Evolutionary conservation across 2,888 invertebrate species (phyloP).

Genomic region (Teleiodes luculella): DNA sequence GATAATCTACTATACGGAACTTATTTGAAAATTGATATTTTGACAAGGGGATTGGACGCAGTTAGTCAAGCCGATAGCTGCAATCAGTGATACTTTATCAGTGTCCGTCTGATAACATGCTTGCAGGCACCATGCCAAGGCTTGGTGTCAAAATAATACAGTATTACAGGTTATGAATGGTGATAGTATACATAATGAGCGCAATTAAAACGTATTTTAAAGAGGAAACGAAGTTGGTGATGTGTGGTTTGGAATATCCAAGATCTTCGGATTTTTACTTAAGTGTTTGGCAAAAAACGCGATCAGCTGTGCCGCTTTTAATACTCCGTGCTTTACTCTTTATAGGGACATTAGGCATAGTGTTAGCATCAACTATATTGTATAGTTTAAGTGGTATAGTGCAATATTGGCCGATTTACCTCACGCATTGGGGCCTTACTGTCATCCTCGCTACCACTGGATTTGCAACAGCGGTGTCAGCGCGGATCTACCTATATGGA

Average conservation of each 20-base stretch:
- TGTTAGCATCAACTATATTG: constrained; percentile 49
- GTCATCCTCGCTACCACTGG: constrained; percentile 51
- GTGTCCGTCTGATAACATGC: constrained; percentile 12
- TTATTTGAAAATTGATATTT: constrained; percentile 14
- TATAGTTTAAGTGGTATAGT: constrained; percentile 44
- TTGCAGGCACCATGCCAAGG: constrained; percentile 6
- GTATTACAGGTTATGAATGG: constrained; percentile 9
- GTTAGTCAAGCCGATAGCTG: constrained; percentile 35
- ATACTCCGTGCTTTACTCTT: constrained; percentile 58
- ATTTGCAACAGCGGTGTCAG: constrained; percentile 56
- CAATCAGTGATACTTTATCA: constrained; percentile 17
- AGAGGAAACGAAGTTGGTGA: constrained; percentile 48
- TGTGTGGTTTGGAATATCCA: constrained; percentile 54
- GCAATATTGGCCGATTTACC: constrained; percentile 71
- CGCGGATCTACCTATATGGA: constrained; percentile 55
- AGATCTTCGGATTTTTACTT: constrained; percentile 61
- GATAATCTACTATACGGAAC: neutral
- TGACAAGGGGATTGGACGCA: neutral
- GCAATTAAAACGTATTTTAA: constrained; percentile 56
- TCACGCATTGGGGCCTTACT: constrained; percentile 76
- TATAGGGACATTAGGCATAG: constrained; percentile 49
- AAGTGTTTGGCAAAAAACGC: constrained; percentile 63
- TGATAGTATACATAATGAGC: constrained; percentile 47
- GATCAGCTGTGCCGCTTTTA: constrained; percentile 59
- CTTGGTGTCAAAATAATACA: constrained; percentile 4